phyloP scores from a whole-genome alignment of 2,113 vertebrate genomes.

The Phrynosoma blainvillii region DNA sequence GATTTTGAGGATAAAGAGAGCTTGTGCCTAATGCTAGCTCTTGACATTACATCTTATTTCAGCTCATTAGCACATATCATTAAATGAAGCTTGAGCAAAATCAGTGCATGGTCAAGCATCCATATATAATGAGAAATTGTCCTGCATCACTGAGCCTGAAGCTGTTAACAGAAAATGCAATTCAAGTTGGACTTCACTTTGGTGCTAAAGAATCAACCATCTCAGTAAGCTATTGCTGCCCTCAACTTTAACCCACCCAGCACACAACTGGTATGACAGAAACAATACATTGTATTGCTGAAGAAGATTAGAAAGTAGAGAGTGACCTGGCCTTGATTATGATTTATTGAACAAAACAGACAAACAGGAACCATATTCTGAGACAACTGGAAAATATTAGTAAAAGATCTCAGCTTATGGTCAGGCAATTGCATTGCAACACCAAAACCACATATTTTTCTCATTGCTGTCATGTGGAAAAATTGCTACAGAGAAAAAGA shows the following conservation, averaged over 20 bases:
- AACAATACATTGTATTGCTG: background rate
- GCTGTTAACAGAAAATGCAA: background rate
- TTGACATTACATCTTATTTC: background rate
- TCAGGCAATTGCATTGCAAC: background rate
- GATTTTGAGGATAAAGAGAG: background rate
- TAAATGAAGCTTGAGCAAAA: background rate
- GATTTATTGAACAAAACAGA: background rate
- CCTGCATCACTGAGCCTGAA: background rate
- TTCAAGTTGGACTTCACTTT: background rate
- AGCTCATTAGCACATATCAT: background rate
- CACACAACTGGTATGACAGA: background rate
- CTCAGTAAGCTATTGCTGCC: background rate
- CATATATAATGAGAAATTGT: background rate
- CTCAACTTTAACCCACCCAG: background rate
- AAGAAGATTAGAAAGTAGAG: constrained; percentile 3
- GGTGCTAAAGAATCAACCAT: background rate
- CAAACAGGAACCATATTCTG: background rate
- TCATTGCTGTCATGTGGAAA: background rate
- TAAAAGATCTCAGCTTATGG: background rate
- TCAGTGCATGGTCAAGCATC: background rate
- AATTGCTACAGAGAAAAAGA: fast-evolving
- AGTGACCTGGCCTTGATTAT: background rate
- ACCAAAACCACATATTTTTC: fast-evolving
- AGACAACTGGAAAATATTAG: background rate
- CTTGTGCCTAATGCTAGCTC: background rate